Conservation (phyloP, 2,113 vertebrate species). For the Paradoxurus hermaphroditus region DNA sequence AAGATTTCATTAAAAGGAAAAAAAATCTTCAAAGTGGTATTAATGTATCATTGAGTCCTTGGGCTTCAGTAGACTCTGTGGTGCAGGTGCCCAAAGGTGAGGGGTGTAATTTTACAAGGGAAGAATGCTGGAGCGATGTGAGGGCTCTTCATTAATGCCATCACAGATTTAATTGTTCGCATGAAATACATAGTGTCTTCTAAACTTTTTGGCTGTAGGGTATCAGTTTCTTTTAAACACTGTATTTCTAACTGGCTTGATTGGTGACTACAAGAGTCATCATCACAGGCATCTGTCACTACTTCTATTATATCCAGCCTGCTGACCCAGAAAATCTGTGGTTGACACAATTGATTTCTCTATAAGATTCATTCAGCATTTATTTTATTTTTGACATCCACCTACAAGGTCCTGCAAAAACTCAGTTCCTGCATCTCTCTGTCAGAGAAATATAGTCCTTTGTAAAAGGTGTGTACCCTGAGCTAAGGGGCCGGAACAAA, state of each 20-base stretch:
- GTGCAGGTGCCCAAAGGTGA: neutral
- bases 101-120: neutral
- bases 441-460: conserved; percentile 30
- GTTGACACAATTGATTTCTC: conserved; percentile 75
- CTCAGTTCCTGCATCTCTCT: neutral
- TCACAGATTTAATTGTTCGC: neutral
- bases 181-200: neutral
- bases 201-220: neutral
- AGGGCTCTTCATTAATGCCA: neutral
- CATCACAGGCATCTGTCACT: conserved; percentile 52
- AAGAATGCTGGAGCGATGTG: neutral
- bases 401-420: conserved; percentile 41
- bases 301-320: conserved; percentile 66
- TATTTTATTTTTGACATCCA: conserved; percentile 70
- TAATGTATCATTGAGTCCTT: neutral
- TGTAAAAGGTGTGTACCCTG: neutral
- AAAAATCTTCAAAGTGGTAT: neutral
- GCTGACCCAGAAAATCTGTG: conserved; percentile 73
- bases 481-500: neutral
- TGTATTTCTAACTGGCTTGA: conserved; percentile 37
- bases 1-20: conserved; percentile 20
- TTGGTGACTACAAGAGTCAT: conserved; percentile 31
- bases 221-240: conserved; percentile 25
- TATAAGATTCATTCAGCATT: conserved; percentile 57
- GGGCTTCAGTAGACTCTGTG: neutral